Evolutionary conservation across 2,113 vertebrate genomes (phyloP).

Genomic region (Epinephelus moara): DNA sequence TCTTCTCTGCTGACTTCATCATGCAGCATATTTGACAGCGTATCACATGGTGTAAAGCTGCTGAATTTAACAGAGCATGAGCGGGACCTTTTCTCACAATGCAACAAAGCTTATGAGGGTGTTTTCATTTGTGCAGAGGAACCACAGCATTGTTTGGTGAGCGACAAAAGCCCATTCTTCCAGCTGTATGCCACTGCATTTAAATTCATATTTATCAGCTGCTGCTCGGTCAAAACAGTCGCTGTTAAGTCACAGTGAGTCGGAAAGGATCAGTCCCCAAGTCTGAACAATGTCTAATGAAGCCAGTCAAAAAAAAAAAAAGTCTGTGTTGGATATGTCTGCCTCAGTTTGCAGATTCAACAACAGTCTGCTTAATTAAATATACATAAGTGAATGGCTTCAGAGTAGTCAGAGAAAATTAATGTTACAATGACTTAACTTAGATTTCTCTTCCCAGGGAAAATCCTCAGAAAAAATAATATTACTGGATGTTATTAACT

Average conservation of each 20-base stretch:
- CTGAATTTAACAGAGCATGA: slow-evolving; percentile 15
- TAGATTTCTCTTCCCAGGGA: slow-evolving; percentile 10
- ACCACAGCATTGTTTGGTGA: slow-evolving; percentile 17
- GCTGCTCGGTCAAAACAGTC: slow-evolving; percentile 22
- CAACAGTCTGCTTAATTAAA: slow-evolving; percentile 35
- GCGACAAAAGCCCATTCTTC: slow-evolving; percentile 44
- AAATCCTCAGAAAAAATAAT: neutral
- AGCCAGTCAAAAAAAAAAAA: slow-evolving; percentile 26
- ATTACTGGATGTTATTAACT: neutral
- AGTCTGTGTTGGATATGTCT: slow-evolving; percentile 32
- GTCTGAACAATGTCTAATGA: slow-evolving; percentile 55
- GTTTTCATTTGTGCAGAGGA: slow-evolving; percentile 26
- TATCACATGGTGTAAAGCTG: slow-evolving; percentile 31
- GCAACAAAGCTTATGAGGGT: neutral
- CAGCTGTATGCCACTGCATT: slow-evolving; percentile 30
- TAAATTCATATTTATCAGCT: slow-evolving; percentile 48
- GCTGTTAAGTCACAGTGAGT: slow-evolving; percentile 8
- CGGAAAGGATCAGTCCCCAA: slow-evolving; percentile 30
- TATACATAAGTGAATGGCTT: slow-evolving; percentile 44
- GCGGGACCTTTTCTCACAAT: slow-evolving; percentile 5
- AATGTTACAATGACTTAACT: slow-evolving; percentile 34
- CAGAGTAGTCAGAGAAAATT: slow-evolving; percentile 36
- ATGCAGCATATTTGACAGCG: slow-evolving; percentile 5
- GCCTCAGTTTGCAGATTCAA: slow-evolving; percentile 12
- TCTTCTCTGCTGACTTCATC: neutral